Conservation (phyloP, 2,113 vertebrate genomes). For the Gambusia holbrooki region DNA sequence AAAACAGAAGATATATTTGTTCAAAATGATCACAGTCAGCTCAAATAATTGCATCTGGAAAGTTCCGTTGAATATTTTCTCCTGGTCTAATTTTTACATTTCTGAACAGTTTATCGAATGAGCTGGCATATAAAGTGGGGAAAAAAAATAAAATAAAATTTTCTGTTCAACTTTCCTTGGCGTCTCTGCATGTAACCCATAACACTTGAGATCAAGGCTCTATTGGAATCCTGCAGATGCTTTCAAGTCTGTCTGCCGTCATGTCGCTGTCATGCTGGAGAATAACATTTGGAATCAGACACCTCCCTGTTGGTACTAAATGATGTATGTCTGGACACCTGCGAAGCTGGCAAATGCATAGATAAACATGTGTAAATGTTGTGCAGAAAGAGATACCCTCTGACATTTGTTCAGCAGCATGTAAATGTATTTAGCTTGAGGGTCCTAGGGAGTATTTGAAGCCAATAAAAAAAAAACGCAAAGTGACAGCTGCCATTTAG, state of each 20-base stretch:
- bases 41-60: no score
- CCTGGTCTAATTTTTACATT: no score
- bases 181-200: not conserved
- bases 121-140: not conserved
- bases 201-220: not conserved
- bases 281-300: constrained; percentile 11
- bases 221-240: not conserved
- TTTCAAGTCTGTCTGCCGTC: not conserved
- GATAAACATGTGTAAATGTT: constrained; percentile 6
- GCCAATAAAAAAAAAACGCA: constrained; percentile 31
- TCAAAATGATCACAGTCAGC: no score
- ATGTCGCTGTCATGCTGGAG: not conserved
- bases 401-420: constrained; percentile 53
- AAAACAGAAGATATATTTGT: no score
- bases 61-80: no score
- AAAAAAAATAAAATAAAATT: not conserved
- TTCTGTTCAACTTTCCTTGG: not conserved
- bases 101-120: not conserved
- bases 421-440: constrained; percentile 39
- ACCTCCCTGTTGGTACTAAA: not conserved
- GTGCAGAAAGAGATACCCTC: not conserved
- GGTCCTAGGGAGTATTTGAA: constrained; percentile 37
- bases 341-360: not conserved
- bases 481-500: constrained; percentile 38
- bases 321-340: not conserved